Base-by-base conservation (phyloP, 2,888 invertebrate genomes). In the Glaucopsyche alexis region DNA sequence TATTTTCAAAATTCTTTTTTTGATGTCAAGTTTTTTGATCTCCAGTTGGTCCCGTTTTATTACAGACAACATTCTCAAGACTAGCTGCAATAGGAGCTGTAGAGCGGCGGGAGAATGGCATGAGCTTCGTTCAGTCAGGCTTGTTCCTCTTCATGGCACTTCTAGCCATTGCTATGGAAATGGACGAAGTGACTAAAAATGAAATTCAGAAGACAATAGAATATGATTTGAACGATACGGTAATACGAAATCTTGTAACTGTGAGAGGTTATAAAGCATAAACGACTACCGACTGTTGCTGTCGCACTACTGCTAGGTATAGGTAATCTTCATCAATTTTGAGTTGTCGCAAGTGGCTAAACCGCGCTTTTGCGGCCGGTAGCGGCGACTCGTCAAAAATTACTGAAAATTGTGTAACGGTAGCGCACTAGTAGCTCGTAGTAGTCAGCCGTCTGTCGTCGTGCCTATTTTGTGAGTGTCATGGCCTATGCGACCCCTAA, bases 91-190 rank as follows among this genome's bases (percentile, higher is more conserved):
- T 85, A 75, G 84, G 86, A 75, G 84, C 87, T 8, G 67, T 66
- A n/a, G 81, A 84, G 5, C 82, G 87, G 0, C 80, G 80, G 64
- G 87, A 86, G 74, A 93, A 89, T 75, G 90, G 89, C 14, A 90
- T 93, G 73, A 93, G 90, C 78, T 93, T 91, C 77, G 86, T 87
- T 0, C 87, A 90, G 73, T 91, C 93, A 1, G 88, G 88, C 1
- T 78, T 93, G 49, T 88, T 90, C 76, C 79, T 93, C 55, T 83
- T 87, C 55, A 76, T 93, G 74, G 78, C 85, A 2, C 80, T 93
- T 6, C 79, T 87, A 76, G 83, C 86, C 11, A 74, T 93, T 1
- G 86, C 89, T 16, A 81, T 84, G 9, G 88, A 87, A 75, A 83
- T 87, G 7, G 89, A 93, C 75, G 79, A 83, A 55, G 79, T 80